Evolutionary conservation across 2,888 invertebrate species (phyloP), one percentile per base, ranked within the genome.

Genomic region (Meandrusa payeni): DNA sequence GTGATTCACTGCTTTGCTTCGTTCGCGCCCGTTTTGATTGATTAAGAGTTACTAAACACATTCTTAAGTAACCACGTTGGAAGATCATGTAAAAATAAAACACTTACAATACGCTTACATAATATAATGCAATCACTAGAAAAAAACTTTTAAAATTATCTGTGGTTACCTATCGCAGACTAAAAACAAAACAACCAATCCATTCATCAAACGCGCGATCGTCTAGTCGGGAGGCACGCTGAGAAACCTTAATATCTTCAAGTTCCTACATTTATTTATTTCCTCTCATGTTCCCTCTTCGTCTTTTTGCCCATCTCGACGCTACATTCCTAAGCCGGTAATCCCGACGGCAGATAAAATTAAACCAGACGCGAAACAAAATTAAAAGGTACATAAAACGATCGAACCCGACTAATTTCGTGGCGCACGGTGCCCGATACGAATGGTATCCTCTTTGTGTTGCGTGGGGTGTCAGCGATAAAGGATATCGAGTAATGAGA

Each of bases 321-420:
- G 79, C 76, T 80, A 82, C 85, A 87, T 87, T 87, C 87, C 87
- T 83, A 80, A 82, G 83, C 77, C 78, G 75, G 86, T 85, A 85
- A 86, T 85, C 85, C 78, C 76, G 79, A 80, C 85, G 79, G 78
- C 76, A 75, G 83, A 85, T 85, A 85, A 87, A 86, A 85, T 87
- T 86, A 85, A 85, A 81, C 82, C 85, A 87, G 87, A 87, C 87
- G 80, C 77, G 77, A 81, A 87, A 86, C 76, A 85, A 87, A 86
- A 86, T 85, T 82, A 86, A 86, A 86, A 85, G 74, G 79, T 75
- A 76, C 65, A 79, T 79, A 76, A 81, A 80, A 79, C 71, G 71
- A 75, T 79, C 76, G 78, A 77, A 72, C 71, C 72, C 65, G 61
- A 82, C 85, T 86, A 87, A 87, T 86, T 87, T 81, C 66, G 83